Percentiles rank a stretch among this genome's conserved stretches.
These are phyloP conservation scores for Piprites chloris DNA, from an alignment of 2,113 vertebrate genomes.

Conservation along the genomic window DNA sequence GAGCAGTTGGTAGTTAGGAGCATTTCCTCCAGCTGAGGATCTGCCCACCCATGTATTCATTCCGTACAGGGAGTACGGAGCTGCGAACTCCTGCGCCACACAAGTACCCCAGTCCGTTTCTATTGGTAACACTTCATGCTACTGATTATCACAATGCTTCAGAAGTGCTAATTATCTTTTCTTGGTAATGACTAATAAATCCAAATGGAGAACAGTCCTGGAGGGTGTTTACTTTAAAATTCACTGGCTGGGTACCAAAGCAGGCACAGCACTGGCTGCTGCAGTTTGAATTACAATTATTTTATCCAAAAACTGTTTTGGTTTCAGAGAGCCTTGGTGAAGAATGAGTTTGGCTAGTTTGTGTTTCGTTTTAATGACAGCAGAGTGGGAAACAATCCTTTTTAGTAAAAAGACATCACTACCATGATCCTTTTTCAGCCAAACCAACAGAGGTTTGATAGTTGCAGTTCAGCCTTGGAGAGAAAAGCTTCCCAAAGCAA, in stretches of 20 bases:
- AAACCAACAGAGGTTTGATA: not conserved
- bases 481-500: not conserved
- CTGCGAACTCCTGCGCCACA: not conserved
- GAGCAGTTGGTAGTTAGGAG: not conserved
- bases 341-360: not conserved
- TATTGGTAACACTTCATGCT: conserved; percentile 35
- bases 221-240: conserved; percentile 57
- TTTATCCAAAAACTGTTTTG: not conserved
- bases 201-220: conserved; percentile 54
- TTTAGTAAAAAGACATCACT: not conserved
- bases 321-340: not conserved
- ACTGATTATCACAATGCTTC: conserved; percentile 40
- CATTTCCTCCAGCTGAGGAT: not conserved
- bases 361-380: not conserved
- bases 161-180: conserved; percentile 62
- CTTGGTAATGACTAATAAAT: conserved; percentile 62
- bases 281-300: conserved; percentile 11
- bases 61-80: not conserved
- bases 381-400: not conserved
- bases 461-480: not conserved
- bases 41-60: not conserved
- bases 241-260: conserved; percentile 28
- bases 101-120: not conserved
- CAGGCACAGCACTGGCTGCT: conserved; percentile 5
- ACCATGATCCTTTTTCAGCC: not conserved